These are phyloP conservation scores for Adelges cooleyi DNA, from an alignment of 1,140 invertebrate genomes.

Conservation along the genomic window DNA sequence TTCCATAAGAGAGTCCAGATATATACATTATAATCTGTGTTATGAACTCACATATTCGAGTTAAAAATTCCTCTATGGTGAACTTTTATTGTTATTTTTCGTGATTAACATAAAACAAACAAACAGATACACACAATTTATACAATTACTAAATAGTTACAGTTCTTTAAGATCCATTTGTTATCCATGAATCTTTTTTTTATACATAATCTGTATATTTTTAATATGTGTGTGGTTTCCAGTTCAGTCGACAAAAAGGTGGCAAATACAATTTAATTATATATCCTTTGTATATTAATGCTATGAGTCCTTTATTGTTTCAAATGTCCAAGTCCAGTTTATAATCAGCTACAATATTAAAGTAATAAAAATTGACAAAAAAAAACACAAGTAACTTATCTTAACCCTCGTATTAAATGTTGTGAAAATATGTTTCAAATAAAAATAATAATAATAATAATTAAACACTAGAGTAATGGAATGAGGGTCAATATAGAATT, in stretches of 20 bases:
- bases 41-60: too few species aligned
- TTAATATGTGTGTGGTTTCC: not conserved
- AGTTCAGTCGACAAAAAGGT: constrained; percentile 4
- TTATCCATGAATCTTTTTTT: too few species aligned
- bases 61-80: not conserved
- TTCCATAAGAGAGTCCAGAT: too few species aligned
- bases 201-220: too few species aligned
- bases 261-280: constrained; percentile 22
- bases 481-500: constrained; percentile 27
- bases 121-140: not conserved
- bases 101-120: not conserved
- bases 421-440: constrained; percentile 3
- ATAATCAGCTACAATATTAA: constrained; percentile 25
- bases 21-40: too few species aligned
- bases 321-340: constrained; percentile 25
- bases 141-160: too few species aligned
- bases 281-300: constrained; percentile 22
- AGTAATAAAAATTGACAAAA: constrained; percentile 23
- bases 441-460: constrained; percentile 2
- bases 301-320: constrained; percentile 26
- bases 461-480: constrained; percentile 21
- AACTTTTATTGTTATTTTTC: not conserved
- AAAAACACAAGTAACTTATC: constrained; percentile 22
- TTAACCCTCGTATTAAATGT: constrained; percentile 25
- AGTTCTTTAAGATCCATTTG: too few species aligned